Conservation (phyloP, 1,140 invertebrate species). For the Pteromalus puparum region DNA sequence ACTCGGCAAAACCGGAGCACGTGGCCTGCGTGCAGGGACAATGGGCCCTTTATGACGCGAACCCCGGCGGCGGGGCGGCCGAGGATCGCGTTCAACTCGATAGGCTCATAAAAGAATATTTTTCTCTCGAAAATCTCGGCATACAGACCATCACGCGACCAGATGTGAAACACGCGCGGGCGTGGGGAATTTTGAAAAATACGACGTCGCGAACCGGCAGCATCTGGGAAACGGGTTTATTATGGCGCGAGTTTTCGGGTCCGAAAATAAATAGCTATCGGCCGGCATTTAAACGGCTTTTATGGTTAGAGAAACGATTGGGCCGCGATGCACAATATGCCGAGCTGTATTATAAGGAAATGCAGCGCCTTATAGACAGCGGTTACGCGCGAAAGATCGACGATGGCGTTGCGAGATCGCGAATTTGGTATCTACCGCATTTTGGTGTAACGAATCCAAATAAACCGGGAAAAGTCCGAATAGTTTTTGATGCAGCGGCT, state of each 20-base stretch:
- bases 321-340: conserved; percentile 35
- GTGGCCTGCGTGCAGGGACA: too few species aligned
- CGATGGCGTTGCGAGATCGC: not conserved
- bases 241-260: conserved; percentile 47
- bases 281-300: conserved; percentile 34
- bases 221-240: conserved; percentile 53
- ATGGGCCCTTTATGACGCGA: too few species aligned
- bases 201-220: not conserved
- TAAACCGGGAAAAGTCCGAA: too few species aligned
- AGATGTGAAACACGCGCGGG: not conserved
- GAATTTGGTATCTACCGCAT: conserved; percentile 56
- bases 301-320: conserved; percentile 46
- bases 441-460: conserved; percentile 59
- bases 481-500: conserved; percentile 59
- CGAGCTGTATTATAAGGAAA: conserved; percentile 12
- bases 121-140: not conserved
- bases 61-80: not conserved
- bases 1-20: too few species aligned
- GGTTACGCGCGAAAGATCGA: conserved; percentile 52
- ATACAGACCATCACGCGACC: not conserved
- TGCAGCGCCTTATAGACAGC: conserved; percentile 48
- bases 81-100: not conserved
- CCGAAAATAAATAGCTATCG: conserved; percentile 15
- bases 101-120: conserved; percentile 20
- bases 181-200: not conserved